Evolutionary conservation across 2,888 invertebrate genomes (phyloP), one percentile per base, ranked within the genome.

Genomic region (Macropis europaea): DNA sequence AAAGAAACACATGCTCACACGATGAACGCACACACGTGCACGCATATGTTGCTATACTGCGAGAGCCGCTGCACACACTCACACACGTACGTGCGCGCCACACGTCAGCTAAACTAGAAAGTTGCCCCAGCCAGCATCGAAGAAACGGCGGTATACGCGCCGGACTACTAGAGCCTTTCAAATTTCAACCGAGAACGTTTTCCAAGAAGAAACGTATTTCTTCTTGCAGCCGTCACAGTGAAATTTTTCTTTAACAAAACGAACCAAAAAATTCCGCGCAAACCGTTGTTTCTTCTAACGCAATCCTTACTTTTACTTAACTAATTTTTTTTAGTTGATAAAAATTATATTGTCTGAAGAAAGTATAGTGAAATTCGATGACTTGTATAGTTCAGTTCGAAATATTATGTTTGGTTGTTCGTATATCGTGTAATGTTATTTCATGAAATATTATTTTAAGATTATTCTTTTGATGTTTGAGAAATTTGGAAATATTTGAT

Each of bases 51-150:
- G 52, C 68, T 54, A n/a, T 36, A 42, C 63, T 63, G 63, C 28
- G 59, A 66, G 50, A n/a, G n/a, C n/a, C n/a, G n/a, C n/a, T n/a
- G 50, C 24, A 64, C 19, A 43, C 68, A 43, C 56, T 54, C 68
- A 59, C 63, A 61, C 66, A 66, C 22, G 26, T 19, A 61, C 68
- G 53, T 52, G 47, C 72, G 64, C 73, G 68, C 52, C 50, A 83
- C 84, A 84, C 84, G 87, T 87, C 84, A 86, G 86, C 87, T 85
- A 87, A 89, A 89, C 89, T 90, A 90, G 90, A 90, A 90, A 90
- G 90, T 90, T 90, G 89, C 87, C 84, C 84, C 85, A 81, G 82
- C 84, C 82, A 82, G 85, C 85, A 80, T 83, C 76, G 86, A 84
- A 87, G 87, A 85, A 86, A 86, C 85, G 79, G 68, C 83, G 78